Percentiles rank a stretch among this genome's conserved stretches.
These are phyloP conservation scores for Arbacia lixula DNA, from an alignment of 53 echinoderm and acorn worm species.

Conservation along the genomic window DNA sequence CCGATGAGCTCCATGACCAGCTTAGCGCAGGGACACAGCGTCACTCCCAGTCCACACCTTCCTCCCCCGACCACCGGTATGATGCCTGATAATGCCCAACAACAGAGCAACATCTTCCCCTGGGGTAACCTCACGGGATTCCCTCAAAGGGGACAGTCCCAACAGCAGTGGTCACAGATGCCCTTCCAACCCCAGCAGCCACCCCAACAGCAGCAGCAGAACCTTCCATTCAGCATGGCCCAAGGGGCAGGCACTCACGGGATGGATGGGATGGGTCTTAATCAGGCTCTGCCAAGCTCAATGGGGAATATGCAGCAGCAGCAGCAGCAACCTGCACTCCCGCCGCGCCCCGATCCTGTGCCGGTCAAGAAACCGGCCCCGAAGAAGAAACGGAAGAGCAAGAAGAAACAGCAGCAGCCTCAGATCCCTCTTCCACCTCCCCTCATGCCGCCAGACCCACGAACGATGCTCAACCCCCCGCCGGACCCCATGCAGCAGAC, in stretches of 20 bases:
- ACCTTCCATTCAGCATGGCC: constrained; percentile 18
- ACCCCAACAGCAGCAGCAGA: constrained; percentile 39
- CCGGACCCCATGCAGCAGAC: constrained; percentile 55
- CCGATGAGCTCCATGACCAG: constrained; percentile 48
- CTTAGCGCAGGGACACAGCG: constrained; percentile 34
- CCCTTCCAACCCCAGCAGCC: too few relatives aligned
- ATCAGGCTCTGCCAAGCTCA: constrained; percentile 17
- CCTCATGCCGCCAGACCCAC: constrained; percentile 71
- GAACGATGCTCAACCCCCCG: constrained; percentile 51
- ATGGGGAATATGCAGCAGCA: constrained; percentile 47
- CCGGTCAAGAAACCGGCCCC: constrained; percentile 73
- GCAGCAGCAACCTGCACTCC: constrained; percentile 9
- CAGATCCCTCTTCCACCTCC: constrained; percentile 75
- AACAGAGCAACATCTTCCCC: constrained; percentile 35
- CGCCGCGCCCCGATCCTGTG: constrained; percentile 43
- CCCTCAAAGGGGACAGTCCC: constrained; percentile 39
- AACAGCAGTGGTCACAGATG: too few relatives aligned
- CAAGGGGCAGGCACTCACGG: constrained; percentile 18
- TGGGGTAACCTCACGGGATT: constrained; percentile 43
- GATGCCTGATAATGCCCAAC: constrained; percentile 39
- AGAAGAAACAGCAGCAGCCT: constrained; percentile 64
- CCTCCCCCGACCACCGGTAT: constrained; percentile 31
- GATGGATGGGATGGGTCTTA: constrained; percentile 30
- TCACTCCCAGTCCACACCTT: too few relatives aligned
- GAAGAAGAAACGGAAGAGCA: constrained; percentile 75